Evolutionary conservation across 2,888 invertebrate species (phyloP), one percentile per base, ranked within the genome.

Genomic region (Anarsia innoxiella): DNA sequence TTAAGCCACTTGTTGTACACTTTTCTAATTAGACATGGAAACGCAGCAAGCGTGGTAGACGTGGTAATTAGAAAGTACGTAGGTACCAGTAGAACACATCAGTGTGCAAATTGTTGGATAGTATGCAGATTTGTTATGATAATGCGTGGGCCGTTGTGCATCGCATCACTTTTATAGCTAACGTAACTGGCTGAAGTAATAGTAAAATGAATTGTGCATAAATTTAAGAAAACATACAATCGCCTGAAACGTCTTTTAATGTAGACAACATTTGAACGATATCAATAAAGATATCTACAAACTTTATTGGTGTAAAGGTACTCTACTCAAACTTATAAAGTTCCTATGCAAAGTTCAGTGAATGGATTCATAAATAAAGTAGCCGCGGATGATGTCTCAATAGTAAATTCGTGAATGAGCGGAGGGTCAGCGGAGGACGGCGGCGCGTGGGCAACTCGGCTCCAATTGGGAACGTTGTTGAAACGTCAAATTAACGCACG

Each of bases 371-470:
- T 60, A 53, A 57, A 53, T 42, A 40, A 49, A 61, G 66, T 66
- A 63, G 71, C 63, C 61, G 64, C 59, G 67, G 68, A 71, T 71
- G 74, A 75, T 73, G 73, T 66, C 73, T 77, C 73, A 73, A 77
- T 74, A 68, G 61, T 69, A 72, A 70, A 71, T 72, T 74, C 53
- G 64, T 74, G 72, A 69, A 69, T 68, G 59, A 62, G 48, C 63
- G 51, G 52, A 55, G 72, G 78, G 77, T 67, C 77, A 69, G 59
- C 38, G 48, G 50, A 53, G 53, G 54, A 56, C 49, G 50, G n/a
- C n/a, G n/a, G 59, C 59, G 79, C 76, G 80, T 80, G 78, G 82
- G 80, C 66, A 51, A n/a, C n/a, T n/a, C n/a, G n/a, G n/a, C n/a
- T n/a, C 49, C 77, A 82, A 83, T 80, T 82, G 77, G 62, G 71